Evolutionary conservation across 2,797 vertebrate species (phyloP), one percentile per base, ranked within the genome.

Genomic region (Chanos chanos): DNA sequence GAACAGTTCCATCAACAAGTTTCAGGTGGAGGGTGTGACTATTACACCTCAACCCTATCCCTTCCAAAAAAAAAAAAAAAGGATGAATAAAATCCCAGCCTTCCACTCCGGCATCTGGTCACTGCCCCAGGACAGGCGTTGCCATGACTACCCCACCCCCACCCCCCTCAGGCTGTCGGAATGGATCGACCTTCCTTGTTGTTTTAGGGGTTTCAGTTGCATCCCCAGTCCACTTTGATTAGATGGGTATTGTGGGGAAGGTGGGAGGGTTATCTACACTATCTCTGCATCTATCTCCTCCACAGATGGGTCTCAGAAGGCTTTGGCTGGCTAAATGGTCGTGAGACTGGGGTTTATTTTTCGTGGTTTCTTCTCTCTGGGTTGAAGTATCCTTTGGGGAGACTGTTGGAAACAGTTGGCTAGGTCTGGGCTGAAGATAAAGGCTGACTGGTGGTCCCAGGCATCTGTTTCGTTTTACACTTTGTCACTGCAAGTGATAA

Each of bases 41-140:
- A 16, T 39, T 13, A 16, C 49, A 54, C 51, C 30, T 25, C 52
- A 24, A 12, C 45, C 12, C 45, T 41, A 45, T 21, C 36, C 19
- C 39, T 31, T 59, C 22, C 49, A 43, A 45, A 54, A 51, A 61
- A 57, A 41, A 65, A 68, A 63, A 57, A 45, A n/a, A n/a, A n/a
- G n/a, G n/a, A n/a, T n/a, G 53, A 25, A 50, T 68, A 67, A 67
- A 70, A 70, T 67, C 67, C 61, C 33, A 28, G 51, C 64, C 57
- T 69, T 71, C 63, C 68, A 71, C 75, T 77, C 63, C 71, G 82
- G 85, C 84, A 86, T 88, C 86, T 85, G 86, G 83, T 85, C 81
- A 85, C 63, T 81, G 86, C 85, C 82, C 82, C 74, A 51, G 86
- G 84, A 83, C 57, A 61, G 47, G 54, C 31, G 77, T 88, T 84